A percentile compares a stretch with the other conserved stretches of the same genome.
Conservation (phyloP, 2,888 invertebrate species). For the Eristalinus aeneus region DNA sequence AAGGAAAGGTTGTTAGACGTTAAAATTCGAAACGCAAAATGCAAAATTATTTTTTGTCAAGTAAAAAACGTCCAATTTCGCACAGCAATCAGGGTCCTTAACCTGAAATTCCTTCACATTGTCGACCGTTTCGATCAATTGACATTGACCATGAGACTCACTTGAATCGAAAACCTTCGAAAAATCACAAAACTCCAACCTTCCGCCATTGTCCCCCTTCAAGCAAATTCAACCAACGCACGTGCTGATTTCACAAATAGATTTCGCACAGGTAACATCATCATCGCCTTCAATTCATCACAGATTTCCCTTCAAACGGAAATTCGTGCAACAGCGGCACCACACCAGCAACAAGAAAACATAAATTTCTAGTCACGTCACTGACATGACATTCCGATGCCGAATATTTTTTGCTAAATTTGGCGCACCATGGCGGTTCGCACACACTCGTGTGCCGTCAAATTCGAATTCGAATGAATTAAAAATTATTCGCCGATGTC, state of each 20-base stretch:
- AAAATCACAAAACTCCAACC: not conserved
- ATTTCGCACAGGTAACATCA: not conserved
- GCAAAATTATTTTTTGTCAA: too few species aligned
- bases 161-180: not conserved
- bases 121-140: not conserved
- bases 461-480: not conserved
- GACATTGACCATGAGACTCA: not conserved
- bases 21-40: too few species aligned
- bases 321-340: slow-evolving; percentile 31
- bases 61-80: not conserved
- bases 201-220: too few species aligned
- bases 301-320: slow-evolving; percentile 47
- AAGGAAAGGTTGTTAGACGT: too few species aligned
- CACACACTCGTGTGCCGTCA: not conserved
- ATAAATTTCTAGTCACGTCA: slow-evolving; percentile 56
- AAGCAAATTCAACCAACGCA: too few species aligned
- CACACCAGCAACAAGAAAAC: not conserved
- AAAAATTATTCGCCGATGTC: not conserved
- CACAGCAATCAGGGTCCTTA: not conserved
- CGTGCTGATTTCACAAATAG: not conserved
- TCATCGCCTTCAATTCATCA: not conserved
- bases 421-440: not conserved
- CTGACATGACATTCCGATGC: slow-evolving; percentile 48
- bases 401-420: slow-evolving; percentile 6
- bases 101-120: not conserved